phyloP scores from a whole-genome alignment of 2,797 vertebrate species.

The Lacerta viridis region DNA sequence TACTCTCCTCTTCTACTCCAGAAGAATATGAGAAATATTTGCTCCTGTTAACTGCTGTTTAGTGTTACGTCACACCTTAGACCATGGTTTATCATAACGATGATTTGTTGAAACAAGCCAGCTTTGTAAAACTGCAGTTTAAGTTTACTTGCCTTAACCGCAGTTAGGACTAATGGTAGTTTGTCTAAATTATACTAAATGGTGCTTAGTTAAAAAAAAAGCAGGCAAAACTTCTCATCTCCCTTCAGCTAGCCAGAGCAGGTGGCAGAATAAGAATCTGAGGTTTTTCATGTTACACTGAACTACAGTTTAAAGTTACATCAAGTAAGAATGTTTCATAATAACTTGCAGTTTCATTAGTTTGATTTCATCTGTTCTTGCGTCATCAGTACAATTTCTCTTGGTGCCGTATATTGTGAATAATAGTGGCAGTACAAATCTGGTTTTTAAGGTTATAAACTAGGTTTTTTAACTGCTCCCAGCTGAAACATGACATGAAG shows the following conservation, averaged over 20 bases:
- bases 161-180: not conserved
- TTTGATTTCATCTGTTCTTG: slow-evolving; percentile 38
- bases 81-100: not conserved
- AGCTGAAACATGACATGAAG: slow-evolving; percentile 53
- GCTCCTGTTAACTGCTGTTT: not conserved
- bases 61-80: not conserved
- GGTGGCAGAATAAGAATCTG: too few relatives aligned
- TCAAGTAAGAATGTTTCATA: not conserved
- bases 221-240: not conserved
- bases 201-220: not conserved
- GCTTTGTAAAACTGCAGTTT: not conserved
- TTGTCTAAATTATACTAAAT: not conserved
- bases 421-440: slow-evolving; percentile 56
- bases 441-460: slow-evolving; percentile 39
- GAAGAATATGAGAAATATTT: not conserved
- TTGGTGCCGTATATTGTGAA: slow-evolving; percentile 10
- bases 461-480: slow-evolving; percentile 57
- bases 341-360: slow-evolving; percentile 6
- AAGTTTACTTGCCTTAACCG: not conserved
- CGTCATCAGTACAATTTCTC: slow-evolving; percentile 18
- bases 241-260: not conserved
- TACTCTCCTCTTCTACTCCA: not conserved
- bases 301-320: not conserved
- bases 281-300: not conserved
- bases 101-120: too few relatives aligned